These are phyloP conservation scores for Coluber constrictor DNA, from an alignment of 2,797 vertebrate genomes.

Conservation along the genomic window DNA sequence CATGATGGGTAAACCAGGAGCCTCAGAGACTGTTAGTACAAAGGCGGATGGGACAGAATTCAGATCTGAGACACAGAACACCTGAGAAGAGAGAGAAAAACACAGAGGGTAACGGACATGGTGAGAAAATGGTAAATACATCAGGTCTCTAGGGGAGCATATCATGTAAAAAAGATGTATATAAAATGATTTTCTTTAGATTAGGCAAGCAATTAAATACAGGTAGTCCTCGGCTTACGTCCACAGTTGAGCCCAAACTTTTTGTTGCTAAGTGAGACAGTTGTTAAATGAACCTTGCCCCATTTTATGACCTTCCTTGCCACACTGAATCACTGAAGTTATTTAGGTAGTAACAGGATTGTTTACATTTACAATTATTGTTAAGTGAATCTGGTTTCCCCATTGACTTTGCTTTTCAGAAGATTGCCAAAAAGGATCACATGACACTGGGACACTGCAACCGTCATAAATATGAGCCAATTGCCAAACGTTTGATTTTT, in stretches of 20 bases:
- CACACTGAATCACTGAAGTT: background rate
- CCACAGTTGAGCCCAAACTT: background rate
- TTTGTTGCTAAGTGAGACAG: background rate
- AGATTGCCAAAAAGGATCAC: background rate
- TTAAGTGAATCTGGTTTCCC: background rate
- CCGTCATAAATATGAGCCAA: background rate
- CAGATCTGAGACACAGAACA: slow-evolving; percentile 90
- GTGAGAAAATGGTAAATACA: slow-evolving; percentile 77
- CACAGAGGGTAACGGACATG: slow-evolving; percentile 85
- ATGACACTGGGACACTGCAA: background rate
- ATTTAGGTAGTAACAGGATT: background rate
- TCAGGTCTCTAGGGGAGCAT: slow-evolving; percentile 68
- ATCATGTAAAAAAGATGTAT: slow-evolving; percentile 68
- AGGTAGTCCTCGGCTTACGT: background rate
- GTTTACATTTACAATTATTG: too few species aligned
- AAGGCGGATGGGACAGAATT: slow-evolving; percentile 84
- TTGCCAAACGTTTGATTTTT: background rate
- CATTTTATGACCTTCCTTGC: background rate
- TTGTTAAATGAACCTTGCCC: background rate
- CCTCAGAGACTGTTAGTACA: slow-evolving; percentile 87
- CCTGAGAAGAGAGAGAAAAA: slow-evolving; percentile 91
- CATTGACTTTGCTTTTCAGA: background rate
- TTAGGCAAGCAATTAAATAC: slow-evolving; percentile 39
- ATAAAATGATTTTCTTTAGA: slow-evolving; percentile 63
- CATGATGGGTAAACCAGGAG: slow-evolving; percentile 81